These are phyloP conservation scores for Euleptes europaea DNA, from an alignment of 2,113 vertebrate genomes.

Conservation along the genomic window DNA sequence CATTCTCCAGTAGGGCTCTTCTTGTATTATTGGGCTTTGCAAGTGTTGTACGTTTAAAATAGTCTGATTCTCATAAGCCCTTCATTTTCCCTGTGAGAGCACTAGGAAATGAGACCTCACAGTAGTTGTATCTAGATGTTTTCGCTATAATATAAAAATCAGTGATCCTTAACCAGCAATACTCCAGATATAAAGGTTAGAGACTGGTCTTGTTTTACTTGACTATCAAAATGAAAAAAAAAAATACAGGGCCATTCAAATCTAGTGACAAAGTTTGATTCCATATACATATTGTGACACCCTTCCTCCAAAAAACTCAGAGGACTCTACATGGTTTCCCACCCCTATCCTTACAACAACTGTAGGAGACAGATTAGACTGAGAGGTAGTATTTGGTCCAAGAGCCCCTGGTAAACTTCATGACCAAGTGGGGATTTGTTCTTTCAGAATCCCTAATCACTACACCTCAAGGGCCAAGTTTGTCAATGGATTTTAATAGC, in stretches of 20 bases:
- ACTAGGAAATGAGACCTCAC: neutral
- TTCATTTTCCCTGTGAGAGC: neutral
- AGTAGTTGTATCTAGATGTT: neutral
- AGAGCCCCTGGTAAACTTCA: too few relatives aligned
- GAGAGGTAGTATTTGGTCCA: neutral
- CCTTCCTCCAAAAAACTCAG: too few relatives aligned
- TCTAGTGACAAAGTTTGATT: neutral
- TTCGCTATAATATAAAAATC: neutral
- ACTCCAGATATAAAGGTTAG: neutral
- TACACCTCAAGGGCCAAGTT: neutral
- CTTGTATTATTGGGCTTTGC: neutral
- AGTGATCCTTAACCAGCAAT: neutral
- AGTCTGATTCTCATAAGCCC: neutral
- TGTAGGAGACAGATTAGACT: too few relatives aligned
- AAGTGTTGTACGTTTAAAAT: neutral
- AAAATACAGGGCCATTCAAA: neutral
- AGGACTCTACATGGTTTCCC: too few relatives aligned
- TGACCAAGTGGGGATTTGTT: too few relatives aligned
- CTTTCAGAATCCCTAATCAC: too few relatives aligned
- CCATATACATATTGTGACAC: neutral
- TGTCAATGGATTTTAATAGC: neutral
- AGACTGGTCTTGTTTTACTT: neutral
- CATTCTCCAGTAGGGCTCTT: too few relatives aligned
- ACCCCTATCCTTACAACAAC: too few relatives aligned
- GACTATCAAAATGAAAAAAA: neutral